Conservation (phyloP, 2,797 vertebrate genomes). For the Potorous gilbertii region DNA sequence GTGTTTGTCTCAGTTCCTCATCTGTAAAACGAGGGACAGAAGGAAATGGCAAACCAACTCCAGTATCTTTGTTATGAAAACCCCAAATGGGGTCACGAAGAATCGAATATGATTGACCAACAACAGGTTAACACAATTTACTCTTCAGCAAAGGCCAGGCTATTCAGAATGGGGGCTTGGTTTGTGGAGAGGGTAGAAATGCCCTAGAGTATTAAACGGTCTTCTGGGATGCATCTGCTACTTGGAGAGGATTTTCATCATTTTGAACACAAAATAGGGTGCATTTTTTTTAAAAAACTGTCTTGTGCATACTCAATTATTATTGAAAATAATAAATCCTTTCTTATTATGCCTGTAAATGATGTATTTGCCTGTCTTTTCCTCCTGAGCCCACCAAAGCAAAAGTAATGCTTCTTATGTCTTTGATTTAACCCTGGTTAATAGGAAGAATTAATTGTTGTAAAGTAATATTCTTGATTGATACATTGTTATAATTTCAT, state of each 20-base stretch:
- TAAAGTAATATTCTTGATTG: not conserved
- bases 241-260: not conserved
- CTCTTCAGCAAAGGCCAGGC: not conserved
- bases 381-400: conserved; percentile 3
- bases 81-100: not conserved
- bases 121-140: not conserved
- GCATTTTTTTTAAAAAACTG: not conserved
- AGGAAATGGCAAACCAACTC: not conserved
- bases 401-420: not conserved
- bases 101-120: not conserved
- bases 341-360: not conserved
- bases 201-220: not conserved
- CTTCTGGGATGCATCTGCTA: not conserved
- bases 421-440: not conserved
- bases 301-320: not conserved
- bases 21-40: not conserved
- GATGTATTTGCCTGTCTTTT: not conserved
- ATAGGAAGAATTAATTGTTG: not conserved
- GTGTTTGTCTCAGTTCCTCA: not conserved
- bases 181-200: not conserved
- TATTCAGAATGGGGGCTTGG: not conserved
- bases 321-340: not conserved
- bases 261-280: not conserved
- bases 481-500: not conserved
- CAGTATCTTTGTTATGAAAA: not conserved